Evolutionary conservation across 2,797 vertebrate species (phyloP), one percentile per base, ranked within the genome.

Genomic region (Rhabdomys pumilio): DNA sequence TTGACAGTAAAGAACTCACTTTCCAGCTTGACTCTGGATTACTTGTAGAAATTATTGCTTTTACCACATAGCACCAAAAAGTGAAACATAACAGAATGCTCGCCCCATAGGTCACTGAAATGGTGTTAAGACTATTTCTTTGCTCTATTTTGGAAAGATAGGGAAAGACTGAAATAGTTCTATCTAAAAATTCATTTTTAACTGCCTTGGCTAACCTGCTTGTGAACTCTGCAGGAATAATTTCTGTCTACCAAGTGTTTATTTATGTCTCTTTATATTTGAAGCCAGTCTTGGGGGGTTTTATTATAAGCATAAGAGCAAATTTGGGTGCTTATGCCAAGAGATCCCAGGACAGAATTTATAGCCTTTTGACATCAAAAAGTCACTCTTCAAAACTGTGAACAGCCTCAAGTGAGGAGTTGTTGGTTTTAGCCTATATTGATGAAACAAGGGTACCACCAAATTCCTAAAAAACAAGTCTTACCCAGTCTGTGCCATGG

Each of bases 1-100:
- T 97, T 26, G 57, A 90, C 93, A 97, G 20, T 95, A 90, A 96
- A 95, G 81, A 97, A 83, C 89, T 95, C 82, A 69, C 69, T 91
- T 24, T 93, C 77, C 14, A 29, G 38, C 80, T 73, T 67, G 22
- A 73, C 92, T 96, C 76, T 93, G 93, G 63, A 80, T 95, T 29
- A 79, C 89, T 41, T 97, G 55, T 29, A 24, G 89, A 88, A 20
- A 57, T 89, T 96, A 50, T 12, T n/a, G 26, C 79, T 91, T 89
- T 96, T 97, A 89, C 90, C 69, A 91, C 59, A 91, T 95, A 34
- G 96, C 91, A 82, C 72, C 79, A 84, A 55, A 80, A 38, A 91
- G 29, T 91, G 93, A 76, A 81, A 76, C 5, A 24, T 41, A 67
- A 34, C 14, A 17, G n/a, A 11, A 81, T 87, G 20, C 69, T 1